Base-by-base conservation (phyloP, 2,113 vertebrate species). In the Himantopus leucocephalus region DNA sequence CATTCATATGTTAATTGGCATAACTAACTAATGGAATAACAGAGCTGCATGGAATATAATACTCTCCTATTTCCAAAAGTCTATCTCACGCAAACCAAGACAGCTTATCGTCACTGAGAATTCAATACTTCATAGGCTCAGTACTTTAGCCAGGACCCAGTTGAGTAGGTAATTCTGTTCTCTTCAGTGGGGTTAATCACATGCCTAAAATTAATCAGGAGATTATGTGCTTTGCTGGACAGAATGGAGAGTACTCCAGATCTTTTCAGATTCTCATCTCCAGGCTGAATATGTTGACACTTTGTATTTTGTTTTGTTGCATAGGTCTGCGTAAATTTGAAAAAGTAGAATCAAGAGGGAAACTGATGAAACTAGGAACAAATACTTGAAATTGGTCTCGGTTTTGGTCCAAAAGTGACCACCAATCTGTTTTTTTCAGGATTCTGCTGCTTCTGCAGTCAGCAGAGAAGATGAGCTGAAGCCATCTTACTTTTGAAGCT, bases 1-100 rank as follows among this genome's bases (percentile, higher is more conserved):
- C 12, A 66, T 89, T 90, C 24, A 58, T 78, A 48, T 52, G 91
- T 78, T 94, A 94, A 74, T 77, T 73, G 70, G 20, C 76, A 60
- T 77, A 86, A 80, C 37, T 91, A 92, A 93, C 78, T 78, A 92
- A 83, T 63, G 56, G 72, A 95, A 55, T 86, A 80, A 81, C 37
- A 84, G 72, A 92, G 37, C 68, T 89, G 52, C 32, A 66, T 68
- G 86, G 72, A 85, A 82, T 86, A 84, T 30, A 95, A 80, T 89
- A 86, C 39, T 77, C 50, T 94, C 39, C 43, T 55, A 22, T 91
- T 92, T 88, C 55, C 73, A 77, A 80, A 86, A 84, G n/a, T 66
- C 29, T 90, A 2, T 73, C 59, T 85, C 56, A 50, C 37, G 83
- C 37, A 67, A 68, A 66, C 71, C 75, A 96, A 93, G 75, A 66